Evolutionary conservation across 2,797 vertebrate genomes (phyloP), one percentile per base, ranked within the genome.

Genomic region (Bufotes viridis): DNA sequence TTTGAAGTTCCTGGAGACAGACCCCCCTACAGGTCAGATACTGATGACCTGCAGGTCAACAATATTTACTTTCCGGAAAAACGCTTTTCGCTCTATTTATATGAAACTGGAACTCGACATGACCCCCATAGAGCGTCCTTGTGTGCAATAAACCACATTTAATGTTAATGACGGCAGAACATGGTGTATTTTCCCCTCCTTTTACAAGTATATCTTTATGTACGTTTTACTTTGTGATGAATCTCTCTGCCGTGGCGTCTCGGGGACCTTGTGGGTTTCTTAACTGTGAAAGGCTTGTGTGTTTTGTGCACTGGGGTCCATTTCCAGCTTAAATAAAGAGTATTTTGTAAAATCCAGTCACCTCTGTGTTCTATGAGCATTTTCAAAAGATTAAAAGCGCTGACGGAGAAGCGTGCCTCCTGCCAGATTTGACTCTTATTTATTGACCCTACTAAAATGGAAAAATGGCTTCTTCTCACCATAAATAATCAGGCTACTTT

Each of bases 281-380:
- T 29, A n/a, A 49, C 87, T 34, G 78, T 88, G 74, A 88, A 88
- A 78, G 87, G 24, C 60, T 83, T 84, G 81, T 83, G 61, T 88
- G 81, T 88, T 88, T 29, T 58, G 49, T 57, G 29, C 49, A 6
- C 58, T 49, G 67, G 72, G 61, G 51, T 53, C 51, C 11, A 20
- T 69, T 70, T 55, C 72, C 74, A 69, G 74, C 74, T 78, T 22
- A 29, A 57, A 88, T 83, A 78, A 83, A 82, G 60, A 24, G 2
- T 53, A 49, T n/a, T 83, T 70, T 78, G 26, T 69, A n/a, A 70
- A 53, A 34, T 65, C 14, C 12, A 14, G 58, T 49, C 60, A n/a
- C 83, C 34, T 53, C 22, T 78, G 3, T 76, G 34, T 49, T 51
- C 15, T n/a, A 3, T 15, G 34, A 34, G 29, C 14, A 61, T 84